Percentiles rank a stretch among this genome's conserved stretches.
Evolutionary conservation across 2,888 invertebrate genomes (phyloP).

Genomic region (Mythimna ferrago): DNA sequence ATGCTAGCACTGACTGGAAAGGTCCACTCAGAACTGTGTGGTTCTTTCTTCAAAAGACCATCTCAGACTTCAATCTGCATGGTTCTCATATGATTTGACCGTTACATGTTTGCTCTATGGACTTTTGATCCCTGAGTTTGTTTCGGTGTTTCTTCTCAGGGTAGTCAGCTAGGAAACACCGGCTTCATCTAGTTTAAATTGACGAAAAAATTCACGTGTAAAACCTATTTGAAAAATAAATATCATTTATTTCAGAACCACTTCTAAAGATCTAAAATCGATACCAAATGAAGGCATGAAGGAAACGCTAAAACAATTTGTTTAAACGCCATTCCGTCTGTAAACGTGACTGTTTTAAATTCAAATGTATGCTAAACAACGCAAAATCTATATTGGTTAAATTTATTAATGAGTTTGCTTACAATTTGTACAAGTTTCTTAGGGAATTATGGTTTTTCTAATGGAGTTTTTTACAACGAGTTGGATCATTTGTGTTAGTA

Average conservation of each 20-base stretch:
- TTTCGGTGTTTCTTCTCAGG: too few relatives aligned
- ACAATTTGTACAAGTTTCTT: slow-evolving; percentile 33
- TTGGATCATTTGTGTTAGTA: neutral
- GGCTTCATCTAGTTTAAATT: too few relatives aligned
- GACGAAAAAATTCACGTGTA: too few relatives aligned
- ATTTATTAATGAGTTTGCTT: slow-evolving; percentile 40
- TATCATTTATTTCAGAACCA: neutral
- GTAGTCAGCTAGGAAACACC: too few relatives aligned
- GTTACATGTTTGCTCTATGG: too few relatives aligned
- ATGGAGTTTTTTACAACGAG: neutral
- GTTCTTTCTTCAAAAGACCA: too few relatives aligned
- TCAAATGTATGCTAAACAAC: slow-evolving; percentile 54
- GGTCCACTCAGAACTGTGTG: too few relatives aligned
- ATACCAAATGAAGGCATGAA: slow-evolving; percentile 27
- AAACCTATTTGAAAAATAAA: too few relatives aligned
- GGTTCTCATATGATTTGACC: too few relatives aligned
- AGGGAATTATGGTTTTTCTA: slow-evolving; percentile 2
- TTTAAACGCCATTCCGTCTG: slow-evolving; percentile 29
- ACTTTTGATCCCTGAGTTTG: too few relatives aligned
- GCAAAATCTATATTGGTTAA: slow-evolving; percentile 49
- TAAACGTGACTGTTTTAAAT: slow-evolving; percentile 54
- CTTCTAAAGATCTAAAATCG: slow-evolving; percentile 9
- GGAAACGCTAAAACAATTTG: slow-evolving; percentile 52
- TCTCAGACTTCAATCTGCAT: too few relatives aligned
- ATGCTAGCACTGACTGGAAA: too few relatives aligned